Evolutionary conservation across 2,888 invertebrate species (phyloP), one percentile per base, ranked within the genome.

Genomic region (Pristionchus mayeri): DNA sequence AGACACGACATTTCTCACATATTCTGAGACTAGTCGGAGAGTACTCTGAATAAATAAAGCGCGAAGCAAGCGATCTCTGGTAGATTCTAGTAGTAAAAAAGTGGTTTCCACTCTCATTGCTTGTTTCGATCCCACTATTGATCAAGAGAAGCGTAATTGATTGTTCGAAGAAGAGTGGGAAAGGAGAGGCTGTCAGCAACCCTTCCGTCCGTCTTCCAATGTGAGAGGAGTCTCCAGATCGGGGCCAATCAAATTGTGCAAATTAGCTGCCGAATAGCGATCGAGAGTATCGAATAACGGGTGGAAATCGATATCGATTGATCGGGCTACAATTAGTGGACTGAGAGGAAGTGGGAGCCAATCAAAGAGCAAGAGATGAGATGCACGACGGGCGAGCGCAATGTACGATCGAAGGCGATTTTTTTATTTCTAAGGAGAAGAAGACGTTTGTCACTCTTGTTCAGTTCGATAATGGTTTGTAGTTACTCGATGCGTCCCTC

Each of bases 201-300:
- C 27, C 30, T 16, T 11, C 6, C 18, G 18, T 34, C 16, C 60
- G 30, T 34, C 60, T 63, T 13, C 9, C 60, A 63, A 34, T n/a
- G n/a, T 30, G 60, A 30, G n/a, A n/a, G 27, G 60, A 63, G 60
- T 30, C 27, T 63, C 40, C 37, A 37, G 67, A 67, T 67, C 67
- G 67, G 67, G 21, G 67, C 67, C n/a, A 67, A 67, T 67, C 37
- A 67, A 21, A 18, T 40, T 18, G 18, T 18, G 21, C 30, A 37
- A 67, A 67, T 67, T 67, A 67, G 67, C 37, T 67, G n/a, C 37
- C 67, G 67, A 67, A 18, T 67, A 67, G 67, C 67, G 67, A 21
- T 60, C 60, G 44, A 24, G 24, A 21, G 67, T 34, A 40, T 67
- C 67, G 21, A 67, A 67, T 67, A 40, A 37, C 67, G 30, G 30